Evolutionary conservation across 53 echinoderm and acorn worm genomes (phyloP).

Genomic region (Zoroaster sp.): DNA sequence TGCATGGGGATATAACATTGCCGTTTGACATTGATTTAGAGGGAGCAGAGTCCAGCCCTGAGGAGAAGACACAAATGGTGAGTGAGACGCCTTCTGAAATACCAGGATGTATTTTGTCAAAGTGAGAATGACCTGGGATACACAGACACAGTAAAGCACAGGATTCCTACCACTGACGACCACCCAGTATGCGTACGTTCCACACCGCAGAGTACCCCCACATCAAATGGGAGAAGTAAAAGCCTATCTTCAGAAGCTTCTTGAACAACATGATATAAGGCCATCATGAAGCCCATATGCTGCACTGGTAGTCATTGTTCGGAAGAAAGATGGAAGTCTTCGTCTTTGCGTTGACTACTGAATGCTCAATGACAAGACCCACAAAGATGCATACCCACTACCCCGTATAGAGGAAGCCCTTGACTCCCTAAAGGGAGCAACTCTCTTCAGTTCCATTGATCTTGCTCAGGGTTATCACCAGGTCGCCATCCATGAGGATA

Average conservation of each 20-base stretch:
- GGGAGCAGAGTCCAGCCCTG: background rate
- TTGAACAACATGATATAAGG: background rate
- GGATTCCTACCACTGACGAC: slow-evolving; percentile 8
- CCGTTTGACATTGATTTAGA: background rate
- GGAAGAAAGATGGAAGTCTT: slow-evolving; percentile 67
- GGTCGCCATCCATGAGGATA: slow-evolving; percentile 60
- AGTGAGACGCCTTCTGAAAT: background rate
- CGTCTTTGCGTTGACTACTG: slow-evolving; percentile 71
- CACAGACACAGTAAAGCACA: slow-evolving; percentile 35
- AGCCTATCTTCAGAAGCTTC: slow-evolving; percentile 36
- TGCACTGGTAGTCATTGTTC: slow-evolving; percentile 58
- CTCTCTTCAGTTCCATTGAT: slow-evolving; percentile 71
- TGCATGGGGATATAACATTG: background rate
- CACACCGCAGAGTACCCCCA: slow-evolving; percentile 52
- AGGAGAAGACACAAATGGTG: background rate
- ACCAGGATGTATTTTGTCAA: slow-evolving; percentile 22
- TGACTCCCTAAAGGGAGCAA: slow-evolving; percentile 70
- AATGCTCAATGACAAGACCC: slow-evolving; percentile 69
- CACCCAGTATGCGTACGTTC: slow-evolving; percentile 24
- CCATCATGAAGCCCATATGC: slow-evolving; percentile 69
- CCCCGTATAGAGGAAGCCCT: slow-evolving; percentile 70
- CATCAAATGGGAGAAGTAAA: slow-evolving; percentile 52
- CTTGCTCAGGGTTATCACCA: slow-evolving; percentile 78
- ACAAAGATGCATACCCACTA: slow-evolving; percentile 74
- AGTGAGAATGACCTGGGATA: slow-evolving; percentile 52